Conservation (phyloP, 2,797 vertebrate genomes). For the Scolopax bukidnonensis region DNA sequence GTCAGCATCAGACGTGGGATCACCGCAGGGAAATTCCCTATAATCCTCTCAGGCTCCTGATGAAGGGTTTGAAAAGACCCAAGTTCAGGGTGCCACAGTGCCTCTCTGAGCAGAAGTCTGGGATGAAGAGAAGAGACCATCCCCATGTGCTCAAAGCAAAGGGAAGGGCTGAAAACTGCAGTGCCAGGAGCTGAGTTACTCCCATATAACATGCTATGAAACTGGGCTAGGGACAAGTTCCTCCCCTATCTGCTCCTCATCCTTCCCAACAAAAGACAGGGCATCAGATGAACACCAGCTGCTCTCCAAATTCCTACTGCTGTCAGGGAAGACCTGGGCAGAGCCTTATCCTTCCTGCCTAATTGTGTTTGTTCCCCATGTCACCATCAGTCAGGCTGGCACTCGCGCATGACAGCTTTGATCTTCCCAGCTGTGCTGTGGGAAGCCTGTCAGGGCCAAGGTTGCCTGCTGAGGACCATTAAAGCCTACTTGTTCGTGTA, state of each 20-base stretch:
- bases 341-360: neutral
- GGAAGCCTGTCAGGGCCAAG: conserved; percentile 4
- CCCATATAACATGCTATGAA: neutral
- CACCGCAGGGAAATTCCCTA: neutral
- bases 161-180: neutral
- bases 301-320: neutral
- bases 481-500: conserved; percentile 5
- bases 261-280: neutral
- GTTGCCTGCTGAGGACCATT: conserved; percentile 31
- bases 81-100: rapidly evolving
- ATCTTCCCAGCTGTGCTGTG: neutral
- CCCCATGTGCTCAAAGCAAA: neutral
- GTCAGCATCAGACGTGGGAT: neutral
- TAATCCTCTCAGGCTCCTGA: rapidly evolving
- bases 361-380: neutral
- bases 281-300: neutral
- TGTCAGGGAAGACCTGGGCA: neutral
- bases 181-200: neutral
- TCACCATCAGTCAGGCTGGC: neutral
- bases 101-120: neutral
- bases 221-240: neutral
- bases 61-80: neutral
- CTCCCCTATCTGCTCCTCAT: neutral
- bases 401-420: neutral
- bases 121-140: neutral